Base-by-base conservation (phyloP, 2,888 invertebrate species). In the Sussaba pulchella region DNA sequence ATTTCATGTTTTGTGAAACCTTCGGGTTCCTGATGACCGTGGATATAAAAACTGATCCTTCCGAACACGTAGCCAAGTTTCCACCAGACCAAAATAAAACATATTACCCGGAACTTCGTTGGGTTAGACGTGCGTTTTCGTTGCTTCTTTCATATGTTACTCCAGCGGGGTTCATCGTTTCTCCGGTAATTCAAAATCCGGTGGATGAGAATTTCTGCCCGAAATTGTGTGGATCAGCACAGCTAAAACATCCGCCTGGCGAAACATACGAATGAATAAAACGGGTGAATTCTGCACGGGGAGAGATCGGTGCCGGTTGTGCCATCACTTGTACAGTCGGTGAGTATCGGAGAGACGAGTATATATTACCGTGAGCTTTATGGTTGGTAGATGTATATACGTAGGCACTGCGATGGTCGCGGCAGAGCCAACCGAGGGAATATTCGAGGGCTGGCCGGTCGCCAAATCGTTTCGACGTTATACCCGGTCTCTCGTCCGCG, bases 381-480 rank as follows among this genome's bases (percentile, higher is more conserved):
- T 52, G 45, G 61, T 31, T 39, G 52, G 74, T 66, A 31, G 4
- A 6, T n/a, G n/a, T n/a, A n/a, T n/a, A n/a, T n/a, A 70, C 75
- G 71, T 75, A 75, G 71, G 57, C 71, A 61, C 71, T 63, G 63
- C 24, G 14, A 39, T 5, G 26, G 6, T 54, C 17, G 43, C 26
- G 6, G 17, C 26, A 26, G 69, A 69, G 31, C 50, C 24, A 26
- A 17, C 47, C 2, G 66, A 66, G 54, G 24, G 83, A 73, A 85
- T 83, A 85, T 83, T 85, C 83, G 82, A 77, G 81, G 82, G 67
- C 83, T 90, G 89, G 90, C 88, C 41, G 61, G 52, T 61, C 45
- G 89, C 90, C 90, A 90, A 90, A 89, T 89, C 88, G 87, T 83
- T 83, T 82, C 85, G 84, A 83, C 85, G 88, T 85, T 86, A 82